Evolutionary conservation across 2,888 invertebrate genomes (phyloP).

Genomic region (Ditula angustiorana): DNA sequence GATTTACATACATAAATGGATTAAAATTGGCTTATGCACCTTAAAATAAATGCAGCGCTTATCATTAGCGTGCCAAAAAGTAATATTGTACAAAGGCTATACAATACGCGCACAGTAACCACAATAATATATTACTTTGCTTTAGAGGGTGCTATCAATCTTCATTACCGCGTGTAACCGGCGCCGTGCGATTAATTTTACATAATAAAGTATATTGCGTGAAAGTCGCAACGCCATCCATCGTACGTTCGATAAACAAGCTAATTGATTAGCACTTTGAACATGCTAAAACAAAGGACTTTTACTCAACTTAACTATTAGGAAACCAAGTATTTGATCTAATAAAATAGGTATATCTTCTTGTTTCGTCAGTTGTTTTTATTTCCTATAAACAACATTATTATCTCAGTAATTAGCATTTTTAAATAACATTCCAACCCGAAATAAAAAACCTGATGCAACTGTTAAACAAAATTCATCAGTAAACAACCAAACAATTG

Average conservation of each 20-base stretch:
- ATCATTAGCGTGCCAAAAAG: slow-evolving; percentile 35
- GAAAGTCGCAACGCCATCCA: slow-evolving; percentile 76
- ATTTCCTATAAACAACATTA: not conserved
- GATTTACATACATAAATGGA: not conserved
- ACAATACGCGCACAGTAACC: slow-evolving; percentile 50
- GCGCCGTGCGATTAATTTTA: slow-evolving; percentile 74
- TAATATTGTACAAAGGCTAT: slow-evolving; percentile 40
- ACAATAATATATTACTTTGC: slow-evolving; percentile 60
- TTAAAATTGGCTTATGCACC: slow-evolving; percentile 23
- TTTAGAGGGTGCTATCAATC: slow-evolving; percentile 73
- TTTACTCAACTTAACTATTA: no score
- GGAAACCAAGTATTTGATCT: not conserved
- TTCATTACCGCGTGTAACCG: slow-evolving; percentile 76
- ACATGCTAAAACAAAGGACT: not conserved
- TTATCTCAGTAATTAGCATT: no score
- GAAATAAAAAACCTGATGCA: not conserved
- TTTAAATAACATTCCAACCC: not conserved
- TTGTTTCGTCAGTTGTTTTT: not conserved
- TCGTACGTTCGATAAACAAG: slow-evolving; percentile 51
- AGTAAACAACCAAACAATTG: not conserved
- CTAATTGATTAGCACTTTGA: slow-evolving; percentile 28
- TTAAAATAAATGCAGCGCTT: slow-evolving; percentile 36
- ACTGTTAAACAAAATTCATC: not conserved
- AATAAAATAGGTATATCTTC: no score
- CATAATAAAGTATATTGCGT: slow-evolving; percentile 59